Base-by-base conservation (phyloP, 1,140 invertebrate species). In the Metopolophium dirhodum region DNA sequence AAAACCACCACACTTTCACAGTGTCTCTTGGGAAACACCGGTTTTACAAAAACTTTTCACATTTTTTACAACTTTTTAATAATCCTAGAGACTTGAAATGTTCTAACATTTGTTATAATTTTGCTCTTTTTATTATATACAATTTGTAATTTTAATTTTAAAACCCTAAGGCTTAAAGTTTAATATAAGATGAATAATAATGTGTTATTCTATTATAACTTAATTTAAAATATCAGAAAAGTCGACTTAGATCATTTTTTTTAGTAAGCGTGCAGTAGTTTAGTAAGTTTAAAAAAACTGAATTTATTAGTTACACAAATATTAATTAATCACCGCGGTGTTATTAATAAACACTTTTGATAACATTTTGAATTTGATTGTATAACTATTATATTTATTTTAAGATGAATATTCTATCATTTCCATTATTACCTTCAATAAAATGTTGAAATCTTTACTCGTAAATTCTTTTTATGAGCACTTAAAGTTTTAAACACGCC, bases 391-490 rank as follows among this genome's bases (percentile, higher is more conserved):
- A 77, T n/a, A 77, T n/a, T 77, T 54, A 54, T 54, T 54, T 54
- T 77, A 77, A 77, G 61, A 77, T 77, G 61, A 77, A 77, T n/a
- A 30, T 77, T 77, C 3, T 77, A 77, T n/a, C 14, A n/a, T 77
- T 1, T 77, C n/a, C 61, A 77, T 77, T 77, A 77, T 77, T 77
- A 77, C 61, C 30, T n/a, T 35, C n/a, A 77, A 77, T 77, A 77
- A 77, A 77, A 77, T 77, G 61, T n/a, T 77, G 4, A 77, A 77
- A 77, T 77, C 61, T 77, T n/a, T n/a, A 77, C 11, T 77, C 61
- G 30, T 77, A 77, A 77, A 77, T n/a, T 77, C 61, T 77, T 77
- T 77, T 77, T 77, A 77, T 77, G 61, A 77, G 61, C n/a, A 77
- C 61, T 77, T 77, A n/a, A 77, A 77, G 30, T n/a, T 77, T 77